Evolutionary conservation across 2,888 invertebrate genomes (phyloP).

Genomic region (Lissocephala sabroskyi): DNA sequence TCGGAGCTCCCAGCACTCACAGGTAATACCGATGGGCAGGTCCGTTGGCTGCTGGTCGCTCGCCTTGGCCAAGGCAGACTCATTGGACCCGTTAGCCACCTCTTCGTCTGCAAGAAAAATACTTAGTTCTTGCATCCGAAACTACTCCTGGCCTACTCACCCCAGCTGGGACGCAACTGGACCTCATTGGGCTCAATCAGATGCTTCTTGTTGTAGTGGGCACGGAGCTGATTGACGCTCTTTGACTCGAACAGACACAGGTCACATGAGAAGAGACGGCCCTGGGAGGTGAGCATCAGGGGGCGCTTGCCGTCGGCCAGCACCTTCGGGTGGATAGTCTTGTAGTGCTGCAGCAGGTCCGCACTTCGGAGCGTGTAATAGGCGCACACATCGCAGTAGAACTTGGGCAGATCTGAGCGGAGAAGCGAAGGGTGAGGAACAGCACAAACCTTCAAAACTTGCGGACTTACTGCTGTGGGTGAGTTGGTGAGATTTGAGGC

Average conservation of each 20-base stretch:
- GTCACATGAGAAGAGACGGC: conserved; percentile 50
- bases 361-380: conserved; percentile 59
- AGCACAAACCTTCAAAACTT: no score
- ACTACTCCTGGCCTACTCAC: background rate
- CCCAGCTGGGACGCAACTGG: conserved; percentile 52
- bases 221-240: conserved; percentile 33
- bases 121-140: background rate
- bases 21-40: no score
- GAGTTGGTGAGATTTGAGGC: conserved; percentile 49
- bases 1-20: no score
- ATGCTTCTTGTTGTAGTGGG: conserved; percentile 54
- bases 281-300: background rate
- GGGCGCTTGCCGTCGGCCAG: background rate
- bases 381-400: conserved; percentile 60
- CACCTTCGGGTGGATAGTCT: conserved; percentile 40
- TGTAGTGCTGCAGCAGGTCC: conserved; percentile 61
- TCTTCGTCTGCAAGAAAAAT: background rate
- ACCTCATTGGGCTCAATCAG: conserved; percentile 46
- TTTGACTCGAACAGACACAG: conserved; percentile 58
- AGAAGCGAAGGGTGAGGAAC: no score
- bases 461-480: conserved; percentile 45
- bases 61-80: no score
- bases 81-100: no score
- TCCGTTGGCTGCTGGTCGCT: no score
- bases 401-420: conserved; percentile 62